Conservation (phyloP, 2,113 vertebrate species). For the Corapipo altera region DNA sequence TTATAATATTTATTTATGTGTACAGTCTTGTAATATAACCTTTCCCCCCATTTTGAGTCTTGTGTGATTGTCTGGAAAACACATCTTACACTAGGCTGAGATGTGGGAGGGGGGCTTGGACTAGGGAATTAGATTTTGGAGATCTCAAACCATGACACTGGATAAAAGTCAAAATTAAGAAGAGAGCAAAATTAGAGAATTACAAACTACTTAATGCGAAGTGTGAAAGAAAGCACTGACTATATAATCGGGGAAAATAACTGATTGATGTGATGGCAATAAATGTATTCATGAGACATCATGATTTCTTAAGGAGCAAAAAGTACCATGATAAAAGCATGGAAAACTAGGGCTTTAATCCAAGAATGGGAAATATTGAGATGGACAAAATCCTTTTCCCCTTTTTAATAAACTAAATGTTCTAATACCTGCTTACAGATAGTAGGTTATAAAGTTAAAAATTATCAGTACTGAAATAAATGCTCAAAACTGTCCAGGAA, state of each 20-base stretch:
- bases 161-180: neutral
- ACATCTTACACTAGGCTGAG: too few species aligned
- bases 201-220: neutral
- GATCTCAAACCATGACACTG: too few species aligned
- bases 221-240: neutral
- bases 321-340: neutral
- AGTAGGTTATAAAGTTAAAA: neutral
- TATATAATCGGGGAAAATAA: neutral
- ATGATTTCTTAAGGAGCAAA: neutral
- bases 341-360: neutral
- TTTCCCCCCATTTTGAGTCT: too few species aligned
- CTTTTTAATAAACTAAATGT: neutral
- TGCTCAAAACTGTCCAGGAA: neutral
- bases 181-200: neutral
- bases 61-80: too few species aligned
- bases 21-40: too few species aligned
- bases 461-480: neutral
- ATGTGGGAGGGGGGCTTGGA: too few species aligned
- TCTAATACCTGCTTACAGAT: neutral
- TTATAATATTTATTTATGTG: too few species aligned
- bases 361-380: neutral
- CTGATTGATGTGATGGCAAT: neutral
- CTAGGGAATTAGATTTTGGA: too few species aligned
- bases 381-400: neutral
- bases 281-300: neutral